Base-by-base conservation (phyloP, 1,140 invertebrate species). In the Drosophila oshimai region DNA sequence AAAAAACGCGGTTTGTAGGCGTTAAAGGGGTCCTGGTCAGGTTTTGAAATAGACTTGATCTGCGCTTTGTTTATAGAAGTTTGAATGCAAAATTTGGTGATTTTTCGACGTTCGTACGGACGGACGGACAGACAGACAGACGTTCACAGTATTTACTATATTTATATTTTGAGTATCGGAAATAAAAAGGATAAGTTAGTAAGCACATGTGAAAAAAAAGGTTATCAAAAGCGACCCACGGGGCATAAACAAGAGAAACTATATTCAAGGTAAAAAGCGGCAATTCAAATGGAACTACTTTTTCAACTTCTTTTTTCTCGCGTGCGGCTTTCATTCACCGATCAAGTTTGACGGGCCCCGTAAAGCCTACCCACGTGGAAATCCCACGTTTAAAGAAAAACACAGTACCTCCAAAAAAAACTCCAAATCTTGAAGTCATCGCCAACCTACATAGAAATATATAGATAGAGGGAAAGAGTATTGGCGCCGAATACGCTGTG, bases 401-500 rank as follows among this genome's bases (percentile, higher is more conserved):
- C 6, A 29, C n/a, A n/a, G n/a, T n/a, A n/a, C n/a, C n/a, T n/a
- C n/a, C n/a, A 22, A 46, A 41, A 10, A 50, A 42, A 54, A 51
- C 34, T 67, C 39, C 10, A 41, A 60, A 50, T 39, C 41, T 62
- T 20, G 20, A 33, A 49, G 61, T 37, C 68, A 61, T 83, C 50
- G 33, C 33, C 64, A 74, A 44, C 74, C 76, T 65, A 80, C 76
- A 65, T 61, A 37, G 3, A 36, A 47, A 29, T 24, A 20, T 13
- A 31, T 31, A 46, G 46, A 49, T 22, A 29, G n/a, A 26, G 12
- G 7, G 29, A 76, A 46, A 74, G 51, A 76, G 58, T 50, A 61
- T 83, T 65, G 79, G 79, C 79, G 74, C 80, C 80, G 72, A 84
- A 79, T 75, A 84, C 79, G 42, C 46, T 65, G 74, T 86, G 80